phyloP scores from a whole-genome alignment of 2,113 vertebrate species.

The Ardeotis arabs region DNA sequence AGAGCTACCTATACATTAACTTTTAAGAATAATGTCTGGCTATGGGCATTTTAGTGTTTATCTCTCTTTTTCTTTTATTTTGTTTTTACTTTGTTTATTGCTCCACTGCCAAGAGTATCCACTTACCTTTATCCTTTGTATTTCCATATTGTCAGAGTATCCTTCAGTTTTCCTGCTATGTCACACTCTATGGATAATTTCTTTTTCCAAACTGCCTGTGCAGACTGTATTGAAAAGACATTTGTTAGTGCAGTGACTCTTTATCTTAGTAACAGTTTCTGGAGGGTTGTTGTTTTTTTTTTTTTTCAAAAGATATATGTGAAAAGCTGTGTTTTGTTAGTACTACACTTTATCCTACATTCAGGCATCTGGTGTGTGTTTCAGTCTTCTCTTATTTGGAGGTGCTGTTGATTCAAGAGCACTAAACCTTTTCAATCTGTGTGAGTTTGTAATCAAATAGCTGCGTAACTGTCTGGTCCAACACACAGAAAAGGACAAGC shows the following conservation, averaged over 20 bases:
- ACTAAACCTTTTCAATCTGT: neutral
- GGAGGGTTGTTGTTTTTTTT: neutral
- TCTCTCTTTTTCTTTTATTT: neutral
- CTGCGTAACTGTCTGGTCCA: neutral
- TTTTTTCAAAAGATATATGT: neutral
- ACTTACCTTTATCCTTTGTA: neutral
- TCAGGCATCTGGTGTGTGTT: neutral
- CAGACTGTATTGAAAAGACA: neutral
- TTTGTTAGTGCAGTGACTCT: neutral
- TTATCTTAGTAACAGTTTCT: neutral
- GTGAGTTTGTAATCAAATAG: neutral
- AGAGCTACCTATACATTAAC: neutral
- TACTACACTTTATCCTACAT: neutral
- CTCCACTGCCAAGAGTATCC: neutral
- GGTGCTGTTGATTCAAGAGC: neutral
- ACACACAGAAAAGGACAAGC: neutral
- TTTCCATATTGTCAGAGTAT: neutral
- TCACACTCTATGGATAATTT: neutral
- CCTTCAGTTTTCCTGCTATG: neutral
- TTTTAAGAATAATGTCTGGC: neutral
- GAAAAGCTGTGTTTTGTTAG: neutral
- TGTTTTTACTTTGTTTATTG: neutral
- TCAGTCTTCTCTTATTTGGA: neutral
- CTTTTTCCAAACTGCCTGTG: neutral
- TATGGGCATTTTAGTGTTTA: neutral